Base-by-base conservation (phyloP, 2,888 invertebrate species). In the Limnephilus rhombicus region DNA sequence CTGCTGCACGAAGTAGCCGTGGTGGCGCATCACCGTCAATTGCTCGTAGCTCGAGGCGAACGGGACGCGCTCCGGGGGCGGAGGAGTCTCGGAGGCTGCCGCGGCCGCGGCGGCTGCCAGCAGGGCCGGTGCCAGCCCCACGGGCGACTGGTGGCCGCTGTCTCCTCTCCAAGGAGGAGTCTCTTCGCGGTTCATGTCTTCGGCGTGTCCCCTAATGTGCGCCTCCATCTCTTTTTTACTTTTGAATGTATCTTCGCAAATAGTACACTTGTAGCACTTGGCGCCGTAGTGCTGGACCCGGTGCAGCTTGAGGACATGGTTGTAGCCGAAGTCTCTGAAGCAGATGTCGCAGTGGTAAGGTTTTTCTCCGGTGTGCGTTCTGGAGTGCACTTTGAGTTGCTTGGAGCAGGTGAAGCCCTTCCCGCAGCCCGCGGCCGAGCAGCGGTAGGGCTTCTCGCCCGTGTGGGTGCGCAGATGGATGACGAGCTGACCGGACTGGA, bases 391-490 rank as follows among this genome's bases (percentile, higher is more conserved):
- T 95, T 98, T 98, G 29, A 99, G 96, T 95, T 98, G 98, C 95
- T 98, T 98, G 93, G 98, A 98, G 95, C 98, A 98, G 5, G 98
- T 98, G 95, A 99, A 99, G 9, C 98, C 98, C 95, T 99, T 99
- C 89, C 98, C 98, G 95, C 98, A 99, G 92, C 97, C 98, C 96
- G 96, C 98, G 95, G 95, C 98, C 95, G 97, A 98, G 97, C 95
- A 98, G 95, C 95, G 97, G 95, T 98, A 98, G 0, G 98, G 98
- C 94, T 98, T 98, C 95, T 98, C 98, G 0, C 98, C 98, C 0
- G 98, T 99, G 94, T 98, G 98, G 0, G 98, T 98, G 90, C 98
- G 96, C 96, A 98, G 98, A 95, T 99, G 99, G 94, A 98, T 98
- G 1, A 99, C 98, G 94, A 99, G 95, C 94, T 99, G 98, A 0